Evolutionary conservation across 2,888 invertebrate species (phyloP).

Genomic region (Polyommatus iphigenia): DNA sequence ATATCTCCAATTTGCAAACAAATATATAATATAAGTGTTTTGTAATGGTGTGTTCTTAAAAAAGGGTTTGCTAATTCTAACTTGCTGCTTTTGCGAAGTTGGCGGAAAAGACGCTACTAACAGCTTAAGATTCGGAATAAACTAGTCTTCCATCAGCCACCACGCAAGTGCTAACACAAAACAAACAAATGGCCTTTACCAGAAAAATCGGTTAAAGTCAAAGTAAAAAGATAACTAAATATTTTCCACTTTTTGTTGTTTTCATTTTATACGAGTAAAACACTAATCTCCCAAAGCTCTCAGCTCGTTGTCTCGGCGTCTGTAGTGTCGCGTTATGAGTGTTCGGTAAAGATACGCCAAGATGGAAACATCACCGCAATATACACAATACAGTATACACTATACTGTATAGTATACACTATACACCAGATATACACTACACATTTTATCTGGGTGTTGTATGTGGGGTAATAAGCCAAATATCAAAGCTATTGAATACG

Average conservation of each 20-base stretch:
- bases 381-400: not conserved
- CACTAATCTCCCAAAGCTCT: conserved; percentile 63
- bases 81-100: no score
- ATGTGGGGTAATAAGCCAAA: not conserved
- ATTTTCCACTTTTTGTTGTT: not conserved
- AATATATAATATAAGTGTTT: no score
- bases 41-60: no score
- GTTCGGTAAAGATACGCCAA: conserved; percentile 80
- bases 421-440: not conserved
- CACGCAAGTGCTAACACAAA: no score
- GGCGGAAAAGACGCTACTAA: no score
- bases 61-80: no score
- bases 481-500: not conserved
- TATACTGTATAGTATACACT: no score
- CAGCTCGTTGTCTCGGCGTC: conserved; percentile 52
- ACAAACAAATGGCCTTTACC: not conserved
- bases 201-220: no score
- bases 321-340: conserved; percentile 65
- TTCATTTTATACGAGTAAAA: conserved; percentile 42
- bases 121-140: no score
- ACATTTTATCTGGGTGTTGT: not conserved
- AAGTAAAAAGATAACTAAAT: no score
- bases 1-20: no score
- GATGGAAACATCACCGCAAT: conserved; percentile 66
- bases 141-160: no score